Evolutionary conservation across 2,888 invertebrate species (phyloP), one percentile per base, ranked within the genome.

Genomic region (Euproctis similis): DNA sequence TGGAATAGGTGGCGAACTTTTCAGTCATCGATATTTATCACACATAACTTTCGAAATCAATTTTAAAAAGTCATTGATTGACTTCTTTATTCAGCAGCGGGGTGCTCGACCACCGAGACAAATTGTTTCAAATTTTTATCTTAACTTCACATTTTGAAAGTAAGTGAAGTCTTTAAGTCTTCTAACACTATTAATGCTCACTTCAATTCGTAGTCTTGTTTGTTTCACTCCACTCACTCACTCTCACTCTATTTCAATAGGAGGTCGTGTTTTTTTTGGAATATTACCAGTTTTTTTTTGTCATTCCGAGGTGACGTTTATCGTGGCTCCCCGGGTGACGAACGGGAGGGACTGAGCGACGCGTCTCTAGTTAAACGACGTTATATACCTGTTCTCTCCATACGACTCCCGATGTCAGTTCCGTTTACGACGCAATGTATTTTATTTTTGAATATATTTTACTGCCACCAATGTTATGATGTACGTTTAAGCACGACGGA

Each of bases 231-330:
- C n/a, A n/a, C 59, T 59, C 56, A 57, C 59, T 65, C 65, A 65
- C n/a, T 65, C 69, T 72, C 69, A 74, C 67, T 75, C 72, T 72
- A 69, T 76, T 77, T 73, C 70, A 67, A 73, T 72, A 64, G 63
- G 48, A 50, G 61, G 59, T 64, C 56, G 59, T n/a, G n/a, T n/a
- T n/a, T n/a, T n/a, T 73, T 75, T 75, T 76, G 69, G 70, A 64
- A 66, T 67, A 66, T 60, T 57, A 56, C 58, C 59, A 61, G 73
- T 58, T 53, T 66, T 45, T 65, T 65, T 75, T 78, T 81, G 77
- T 72, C 76, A 81, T 81, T 80, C 78, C 80, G 57, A 70, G 61
- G 71, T 76, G 81, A 81, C 80, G 71, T 81, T 76, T 78, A 81
- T 80, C 74, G 75, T 64, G 60, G 57, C 72, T 74, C 76, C 78